These are phyloP conservation scores for Chaenogobius annularis DNA, from an alignment of 2,113 vertebrate species.

Conservation along the genomic window DNA sequence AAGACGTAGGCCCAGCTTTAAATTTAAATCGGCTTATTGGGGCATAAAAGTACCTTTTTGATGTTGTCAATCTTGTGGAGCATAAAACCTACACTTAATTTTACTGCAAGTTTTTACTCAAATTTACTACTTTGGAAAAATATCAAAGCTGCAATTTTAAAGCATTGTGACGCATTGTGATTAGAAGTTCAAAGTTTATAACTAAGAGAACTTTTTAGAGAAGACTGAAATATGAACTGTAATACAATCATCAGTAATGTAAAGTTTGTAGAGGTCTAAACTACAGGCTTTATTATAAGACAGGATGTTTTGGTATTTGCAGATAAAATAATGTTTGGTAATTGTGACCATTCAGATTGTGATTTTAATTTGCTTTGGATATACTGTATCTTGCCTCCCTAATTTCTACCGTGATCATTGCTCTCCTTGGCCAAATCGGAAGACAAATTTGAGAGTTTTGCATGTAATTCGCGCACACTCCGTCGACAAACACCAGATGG, in stretches of 20 bases:
- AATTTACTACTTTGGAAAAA: background rate
- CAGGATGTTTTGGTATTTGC: background rate
- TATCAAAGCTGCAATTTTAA: background rate
- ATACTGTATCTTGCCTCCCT: background rate
- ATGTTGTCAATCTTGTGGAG: background rate
- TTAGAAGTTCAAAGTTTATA: too few species aligned
- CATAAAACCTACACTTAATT: background rate
- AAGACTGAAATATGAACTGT: too few species aligned
- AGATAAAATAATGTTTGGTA: background rate
- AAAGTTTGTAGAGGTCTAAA: background rate
- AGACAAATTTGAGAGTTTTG: constrained; percentile 3
- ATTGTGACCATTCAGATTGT: background rate
- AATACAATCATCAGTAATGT: too few species aligned
- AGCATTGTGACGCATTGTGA: background rate
- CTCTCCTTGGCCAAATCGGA: background rate
- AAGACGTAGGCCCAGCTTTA: background rate
- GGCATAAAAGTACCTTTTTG: constrained; percentile 1
- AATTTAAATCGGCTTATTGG: background rate
- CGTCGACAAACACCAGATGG: constrained; percentile 3
- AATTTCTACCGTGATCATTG: background rate
- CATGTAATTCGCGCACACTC: background rate
- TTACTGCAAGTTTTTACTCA: background rate
- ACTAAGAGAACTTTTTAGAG: too few species aligned
- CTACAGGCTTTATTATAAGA: background rate
- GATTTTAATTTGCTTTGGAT: background rate